Base-by-base conservation (phyloP, 2,888 invertebrate species). In the Crossocerus cetratus region DNA sequence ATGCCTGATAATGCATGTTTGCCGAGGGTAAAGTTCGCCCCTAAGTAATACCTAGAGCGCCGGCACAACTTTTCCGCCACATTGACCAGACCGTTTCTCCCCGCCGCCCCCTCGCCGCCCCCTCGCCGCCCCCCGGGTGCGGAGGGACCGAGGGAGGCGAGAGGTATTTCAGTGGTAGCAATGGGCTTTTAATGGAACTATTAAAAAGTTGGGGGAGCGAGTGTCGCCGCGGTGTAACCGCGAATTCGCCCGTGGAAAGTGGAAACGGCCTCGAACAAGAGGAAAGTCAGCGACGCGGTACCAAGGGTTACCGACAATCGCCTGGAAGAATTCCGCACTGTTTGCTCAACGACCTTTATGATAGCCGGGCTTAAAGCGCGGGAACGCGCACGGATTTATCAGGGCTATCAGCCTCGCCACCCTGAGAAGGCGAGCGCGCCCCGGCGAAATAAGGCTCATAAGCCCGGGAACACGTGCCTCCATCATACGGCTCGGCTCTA, bases 291-390 rank as follows among this genome's bases (percentile, higher is more conserved):
- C 43, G 18, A 53, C 14, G 16, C 44, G 2, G 18, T 13, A 55
- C 18, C 16, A 22, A 5, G 49, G n/a, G 22, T 49, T 49, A 32
- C 32, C 44, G 42, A 61, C 57, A 65, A 70, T 69, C 65, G 73
- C 22, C 49, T 22, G 62, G 70, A 62, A 61, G 66, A 74, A 74
- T 68, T 74, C 32, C 73, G 55, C 64, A 32, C 55, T 56, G 70
- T 70, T 70, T 59, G 65, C 69, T 61, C 53, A 65, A 64, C 60
- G 69, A 75, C 60, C 59, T 64, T 55, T 64, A 55, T 63, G 59
- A 56, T 53, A 18, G 54, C 61, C 56, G 56, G 2, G 13, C 18
- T 18, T 32, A 32, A 32, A 23, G 16, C 32, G 53, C 49, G 23
- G 64, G n/a, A 59, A 23, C 20, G 57, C 16, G 32, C 57, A 43